Evolutionary conservation across 2,888 invertebrate species (phyloP).

Genomic region (Ochlodes sylvanus): DNA sequence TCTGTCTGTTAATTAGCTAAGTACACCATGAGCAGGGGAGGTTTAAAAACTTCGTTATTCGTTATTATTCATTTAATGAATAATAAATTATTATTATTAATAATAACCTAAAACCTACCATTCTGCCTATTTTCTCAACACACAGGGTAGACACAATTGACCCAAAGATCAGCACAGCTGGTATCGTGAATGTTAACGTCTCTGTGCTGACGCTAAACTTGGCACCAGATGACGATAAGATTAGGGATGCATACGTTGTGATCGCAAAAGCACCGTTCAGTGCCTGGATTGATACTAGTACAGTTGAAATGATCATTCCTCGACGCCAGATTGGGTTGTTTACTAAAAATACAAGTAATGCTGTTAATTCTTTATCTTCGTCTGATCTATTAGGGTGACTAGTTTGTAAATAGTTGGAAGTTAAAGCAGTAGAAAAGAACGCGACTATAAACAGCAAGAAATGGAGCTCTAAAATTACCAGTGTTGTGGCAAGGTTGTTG

Average conservation of each 20-base stretch:
- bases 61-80: too few species aligned
- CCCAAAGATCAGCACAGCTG: slow-evolving; percentile 65
- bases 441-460: too few species aligned
- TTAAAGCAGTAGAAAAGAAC: too few species aligned
- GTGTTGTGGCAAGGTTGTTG: too few species aligned
- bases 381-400: too few species aligned
- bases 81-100: too few species aligned
- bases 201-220: slow-evolving; percentile 62
- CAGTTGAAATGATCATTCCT: slow-evolving; percentile 52
- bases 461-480: background rate
- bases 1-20: too few species aligned
- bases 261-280: slow-evolving; percentile 64
- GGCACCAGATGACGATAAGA: slow-evolving; percentile 61
- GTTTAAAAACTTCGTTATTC: too few species aligned
- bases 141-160: slow-evolving; percentile 61
- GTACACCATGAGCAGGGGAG: too few species aligned
- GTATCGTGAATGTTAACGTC: slow-evolving; percentile 65
- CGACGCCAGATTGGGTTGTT: slow-evolving; percentile 60
- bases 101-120: slow-evolving; percentile 59
- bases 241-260: slow-evolving; percentile 60
- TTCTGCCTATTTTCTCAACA: slow-evolving; percentile 67
- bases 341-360: slow-evolving; percentile 47
- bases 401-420: too few species aligned
- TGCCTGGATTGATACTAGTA: slow-evolving; percentile 51
- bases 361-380: too few species aligned